Conservation (phyloP, 2,797 vertebrate species). For the Nyctalus aviator region DNA sequence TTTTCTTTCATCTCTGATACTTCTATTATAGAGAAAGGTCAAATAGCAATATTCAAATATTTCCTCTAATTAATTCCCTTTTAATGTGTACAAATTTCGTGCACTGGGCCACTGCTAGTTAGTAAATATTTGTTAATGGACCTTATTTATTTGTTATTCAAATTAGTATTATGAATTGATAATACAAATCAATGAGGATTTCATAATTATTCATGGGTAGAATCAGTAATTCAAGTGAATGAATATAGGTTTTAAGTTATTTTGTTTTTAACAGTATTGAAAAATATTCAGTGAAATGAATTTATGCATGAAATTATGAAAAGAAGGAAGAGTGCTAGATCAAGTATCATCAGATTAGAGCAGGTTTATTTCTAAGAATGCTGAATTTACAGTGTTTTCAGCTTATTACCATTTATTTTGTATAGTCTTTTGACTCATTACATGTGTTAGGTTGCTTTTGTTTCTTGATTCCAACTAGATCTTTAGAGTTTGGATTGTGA, state of each 20-base stretch:
- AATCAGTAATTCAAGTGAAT: slow-evolving; percentile 44
- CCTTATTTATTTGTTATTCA: slow-evolving; percentile 15
- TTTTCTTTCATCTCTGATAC: no score
- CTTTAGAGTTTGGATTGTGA: not conserved
- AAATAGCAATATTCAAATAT: no score
- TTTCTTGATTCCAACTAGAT: slow-evolving; percentile 24
- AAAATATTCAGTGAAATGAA: slow-evolving; percentile 23
- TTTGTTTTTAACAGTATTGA: not conserved
- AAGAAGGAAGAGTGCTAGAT: not conserved
- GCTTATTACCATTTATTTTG: not conserved
- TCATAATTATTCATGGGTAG: not conserved
- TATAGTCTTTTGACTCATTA: slow-evolving; percentile 16
- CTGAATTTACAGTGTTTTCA: not conserved
- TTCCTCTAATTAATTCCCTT: no score
- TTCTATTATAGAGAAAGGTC: no score
- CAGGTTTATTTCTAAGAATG: not conserved
- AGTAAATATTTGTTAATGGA: slow-evolving; percentile 39
- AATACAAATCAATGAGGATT: not conserved
- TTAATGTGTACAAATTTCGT: no score
- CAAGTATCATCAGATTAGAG: slow-evolving; percentile 10
- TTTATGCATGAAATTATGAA: not conserved
- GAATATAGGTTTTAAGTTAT: slow-evolving; percentile 23
- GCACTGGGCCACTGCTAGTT: not conserved
- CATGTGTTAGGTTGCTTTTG: slow-evolving; percentile 2
- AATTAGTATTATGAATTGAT: not conserved